These are phyloP conservation scores for Actinemys pallida DNA, from an alignment of 2,113 vertebrate species.

Conservation along the genomic window DNA sequence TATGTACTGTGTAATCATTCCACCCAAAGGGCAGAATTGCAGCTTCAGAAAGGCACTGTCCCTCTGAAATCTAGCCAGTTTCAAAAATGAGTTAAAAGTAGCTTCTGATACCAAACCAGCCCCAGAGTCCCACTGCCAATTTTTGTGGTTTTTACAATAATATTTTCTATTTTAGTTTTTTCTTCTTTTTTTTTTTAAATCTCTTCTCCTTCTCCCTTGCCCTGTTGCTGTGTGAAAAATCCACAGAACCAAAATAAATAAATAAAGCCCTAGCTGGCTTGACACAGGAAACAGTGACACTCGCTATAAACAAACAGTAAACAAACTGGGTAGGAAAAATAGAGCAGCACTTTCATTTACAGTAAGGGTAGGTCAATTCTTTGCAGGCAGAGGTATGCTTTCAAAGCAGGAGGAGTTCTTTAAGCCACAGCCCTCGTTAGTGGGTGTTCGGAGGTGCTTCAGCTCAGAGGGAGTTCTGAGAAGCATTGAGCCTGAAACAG, in stretches of 20 bases:
- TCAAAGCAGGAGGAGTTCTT: background rate
- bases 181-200: accelerated
- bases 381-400: background rate
- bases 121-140: background rate
- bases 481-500: background rate
- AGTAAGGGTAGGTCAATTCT: background rate
- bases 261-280: background rate
- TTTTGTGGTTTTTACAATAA: background rate
- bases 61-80: background rate
- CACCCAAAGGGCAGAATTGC: background rate
- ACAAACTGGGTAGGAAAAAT: background rate
- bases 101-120: background rate
- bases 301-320: background rate
- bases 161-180: background rate
- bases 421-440: background rate
- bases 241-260: too few relatives aligned
- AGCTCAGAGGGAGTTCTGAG: background rate
- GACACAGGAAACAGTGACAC: background rate
- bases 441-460: background rate
- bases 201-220: background rate
- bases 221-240: too few relatives aligned
- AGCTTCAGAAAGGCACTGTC: background rate
- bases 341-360: background rate
- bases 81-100: conserved; percentile 33
- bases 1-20: conserved; percentile 19